Percentiles rank a stretch among this genome's conserved stretches.
phyloP scores from a whole-genome alignment of 1,140 invertebrate genomes.

The Leptonema lineaticorne region DNA sequence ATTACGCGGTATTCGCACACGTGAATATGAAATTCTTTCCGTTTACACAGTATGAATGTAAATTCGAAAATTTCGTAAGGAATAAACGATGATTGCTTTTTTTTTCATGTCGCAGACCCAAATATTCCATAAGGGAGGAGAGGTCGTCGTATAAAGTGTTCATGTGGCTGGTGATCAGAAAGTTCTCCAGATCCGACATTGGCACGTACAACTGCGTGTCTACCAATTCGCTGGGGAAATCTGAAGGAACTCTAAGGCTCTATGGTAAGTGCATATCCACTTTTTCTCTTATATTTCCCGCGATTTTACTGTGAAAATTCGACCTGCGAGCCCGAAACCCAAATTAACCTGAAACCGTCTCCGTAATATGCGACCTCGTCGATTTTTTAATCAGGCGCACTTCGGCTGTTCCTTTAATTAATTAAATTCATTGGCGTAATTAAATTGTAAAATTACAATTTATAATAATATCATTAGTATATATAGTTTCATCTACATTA shows the following conservation, averaged over 20 bases:
- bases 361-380: background rate
- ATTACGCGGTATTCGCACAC: no score
- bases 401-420: background rate
- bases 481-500: no score
- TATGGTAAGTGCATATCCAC: slow-evolving; percentile 69
- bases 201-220: slow-evolving; percentile 90
- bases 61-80: no score
- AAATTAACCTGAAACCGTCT: background rate
- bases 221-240: slow-evolving; percentile 84
- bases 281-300: background rate
- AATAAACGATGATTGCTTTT: no score
- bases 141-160: slow-evolving; percentile 77
- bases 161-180: slow-evolving; percentile 79
- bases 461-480: no score
- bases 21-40: no score
- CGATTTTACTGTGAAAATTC: no score
- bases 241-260: slow-evolving; percentile 79
- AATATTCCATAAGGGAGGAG: slow-evolving; percentile 80
- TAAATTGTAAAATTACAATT: no score
- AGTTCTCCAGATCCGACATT: slow-evolving; percentile 76
- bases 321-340: no score
- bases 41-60: no score
- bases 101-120: slow-evolving; percentile 69
- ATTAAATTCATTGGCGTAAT: no score
- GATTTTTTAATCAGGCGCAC: background rate